These are phyloP conservation scores for Porites lutea DNA, from an alignment of 64 coral and sea anemone species.

Conservation along the genomic window DNA sequence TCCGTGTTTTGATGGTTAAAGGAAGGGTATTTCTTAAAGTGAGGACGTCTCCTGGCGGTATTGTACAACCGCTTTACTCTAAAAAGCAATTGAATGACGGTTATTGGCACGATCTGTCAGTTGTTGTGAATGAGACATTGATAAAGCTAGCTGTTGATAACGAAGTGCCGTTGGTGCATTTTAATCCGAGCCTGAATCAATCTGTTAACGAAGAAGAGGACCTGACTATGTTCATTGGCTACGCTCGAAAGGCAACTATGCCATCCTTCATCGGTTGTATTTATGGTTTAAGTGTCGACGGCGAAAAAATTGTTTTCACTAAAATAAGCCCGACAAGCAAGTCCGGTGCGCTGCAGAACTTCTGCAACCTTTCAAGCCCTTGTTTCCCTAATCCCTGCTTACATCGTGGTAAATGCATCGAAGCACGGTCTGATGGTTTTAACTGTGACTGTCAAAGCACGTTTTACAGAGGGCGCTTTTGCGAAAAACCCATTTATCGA, in stretches of 20 bases:
- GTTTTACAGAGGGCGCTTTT: conserved; percentile 35
- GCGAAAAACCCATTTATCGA: conserved; percentile 36
- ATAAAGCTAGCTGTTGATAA: conserved; percentile 24
- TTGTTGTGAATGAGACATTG: not conserved
- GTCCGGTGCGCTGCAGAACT: not conserved
- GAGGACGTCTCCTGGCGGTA: not conserved
- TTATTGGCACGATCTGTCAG: conserved; percentile 39
- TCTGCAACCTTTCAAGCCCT: not conserved
- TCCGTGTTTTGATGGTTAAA: not conserved
- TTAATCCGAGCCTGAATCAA: not conserved
- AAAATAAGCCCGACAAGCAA: no score
- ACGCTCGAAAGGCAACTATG: not conserved
- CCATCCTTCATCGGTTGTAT: conserved; percentile 50
- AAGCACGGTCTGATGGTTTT: not conserved
- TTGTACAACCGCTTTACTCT: not conserved
- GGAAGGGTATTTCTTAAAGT: not conserved
- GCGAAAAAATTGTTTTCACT: not conserved
- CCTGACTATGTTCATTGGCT: not conserved
- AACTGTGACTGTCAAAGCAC: conserved; percentile 22
- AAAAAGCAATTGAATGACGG: conserved; percentile 49
- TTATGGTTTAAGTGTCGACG: conserved; percentile 31
- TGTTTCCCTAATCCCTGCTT: conserved; percentile 49
- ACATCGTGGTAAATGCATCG: not conserved
- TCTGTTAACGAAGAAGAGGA: no score
- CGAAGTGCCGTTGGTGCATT: not conserved